Conservation (phyloP, 2,113 vertebrate species). For the Clarias gariepinus region DNA sequence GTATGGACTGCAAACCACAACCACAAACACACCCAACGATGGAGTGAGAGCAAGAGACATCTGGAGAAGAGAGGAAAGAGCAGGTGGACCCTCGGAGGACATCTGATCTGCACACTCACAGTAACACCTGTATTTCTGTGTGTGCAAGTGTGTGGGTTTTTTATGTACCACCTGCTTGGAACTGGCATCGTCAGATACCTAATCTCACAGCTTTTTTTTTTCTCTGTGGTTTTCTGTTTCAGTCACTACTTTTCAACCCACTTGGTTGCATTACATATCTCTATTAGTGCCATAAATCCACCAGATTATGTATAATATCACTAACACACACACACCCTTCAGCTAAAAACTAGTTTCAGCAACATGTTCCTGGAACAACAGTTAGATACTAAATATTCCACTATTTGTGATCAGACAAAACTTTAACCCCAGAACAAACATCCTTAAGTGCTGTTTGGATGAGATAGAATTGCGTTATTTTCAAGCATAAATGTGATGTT, state of each 20-base stretch:
- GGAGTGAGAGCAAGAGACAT: slow-evolving; percentile 36
- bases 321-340: neutral
- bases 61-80: slow-evolving; percentile 23
- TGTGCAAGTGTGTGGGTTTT: neutral
- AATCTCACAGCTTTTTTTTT: neutral
- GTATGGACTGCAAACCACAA: slow-evolving; percentile 39
- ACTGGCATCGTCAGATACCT: slow-evolving; percentile 12
- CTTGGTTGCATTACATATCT: neutral
- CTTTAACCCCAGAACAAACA: neutral
- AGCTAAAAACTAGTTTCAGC: neutral
- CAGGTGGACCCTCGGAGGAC: slow-evolving; percentile 25
- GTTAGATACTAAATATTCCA: neutral
- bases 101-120: slow-evolving; percentile 29
- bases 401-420: neutral
- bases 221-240: slow-evolving; percentile 22
- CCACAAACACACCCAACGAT: slow-evolving; percentile 44
- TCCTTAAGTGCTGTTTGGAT: neutral
- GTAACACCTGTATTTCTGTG: slow-evolving; percentile 25
- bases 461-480: neutral
- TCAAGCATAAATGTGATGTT: neutral
- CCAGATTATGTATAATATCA: neutral
- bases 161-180: slow-evolving; percentile 15
- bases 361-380: neutral
- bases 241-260: neutral
- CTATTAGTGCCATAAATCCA: neutral